Evolutionary conservation across 1,140 invertebrate species (phyloP).

Genomic region (Lerema accius): DNA sequence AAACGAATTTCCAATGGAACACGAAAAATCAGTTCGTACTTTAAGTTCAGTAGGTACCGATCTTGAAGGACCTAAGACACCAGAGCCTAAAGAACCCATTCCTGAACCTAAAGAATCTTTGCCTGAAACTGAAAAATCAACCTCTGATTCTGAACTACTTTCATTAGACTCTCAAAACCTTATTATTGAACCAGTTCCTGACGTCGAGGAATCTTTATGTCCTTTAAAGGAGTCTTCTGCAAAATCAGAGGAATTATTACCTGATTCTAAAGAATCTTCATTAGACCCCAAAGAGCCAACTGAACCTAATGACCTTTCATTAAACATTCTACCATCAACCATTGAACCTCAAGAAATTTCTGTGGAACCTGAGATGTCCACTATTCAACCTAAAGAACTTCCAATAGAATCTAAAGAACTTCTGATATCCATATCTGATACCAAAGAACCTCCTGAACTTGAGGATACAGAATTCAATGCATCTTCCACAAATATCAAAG

Average conservation of each 20-base stretch:
- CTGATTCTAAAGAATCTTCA: conserved; percentile 17
- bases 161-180: too few species aligned
- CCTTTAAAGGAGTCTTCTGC: conserved; percentile 9
- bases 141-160: too few species aligned
- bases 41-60: background rate
- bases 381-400: background rate
- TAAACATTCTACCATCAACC: background rate
- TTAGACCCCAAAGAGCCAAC: conserved; percentile 10
- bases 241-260: too few species aligned
- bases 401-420: conserved; percentile 7
- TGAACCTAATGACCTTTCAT: conserved; percentile 17
- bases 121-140: too few species aligned
- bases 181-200: conserved; percentile 2
- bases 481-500: background rate
- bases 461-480: background rate
- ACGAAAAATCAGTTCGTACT: too few species aligned
- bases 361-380: background rate
- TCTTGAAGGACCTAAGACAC: conserved; percentile 16
- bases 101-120: conserved; percentile 1
- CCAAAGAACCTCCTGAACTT: background rate
- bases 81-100: conserved; percentile 21
- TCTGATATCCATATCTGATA: background rate
- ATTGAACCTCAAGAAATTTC: conserved; percentile 9
- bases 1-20: too few species aligned
- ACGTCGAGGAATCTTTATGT: conserved; percentile 25